A percentile compares a stretch with the other conserved stretches of the same genome.
These are phyloP conservation scores for Folsomia candida DNA, from an alignment of 2,888 invertebrate species.

Conservation along the genomic window DNA sequence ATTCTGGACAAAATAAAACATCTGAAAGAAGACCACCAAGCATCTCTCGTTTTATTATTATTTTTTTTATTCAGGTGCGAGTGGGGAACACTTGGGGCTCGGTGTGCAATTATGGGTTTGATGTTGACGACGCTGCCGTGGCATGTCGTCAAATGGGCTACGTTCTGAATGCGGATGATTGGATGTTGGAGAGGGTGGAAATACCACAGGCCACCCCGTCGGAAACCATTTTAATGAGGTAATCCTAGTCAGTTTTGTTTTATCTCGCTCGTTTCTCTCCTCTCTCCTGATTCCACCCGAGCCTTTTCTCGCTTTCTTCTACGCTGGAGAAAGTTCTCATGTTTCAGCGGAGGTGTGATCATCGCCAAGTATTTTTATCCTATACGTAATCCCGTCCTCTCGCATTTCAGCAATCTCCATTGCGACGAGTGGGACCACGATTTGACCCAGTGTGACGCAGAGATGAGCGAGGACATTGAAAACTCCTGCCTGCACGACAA, in stretches of 20 bases:
- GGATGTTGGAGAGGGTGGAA: slow-evolving; percentile 78
- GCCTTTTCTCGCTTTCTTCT: not conserved
- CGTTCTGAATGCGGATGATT: slow-evolving; percentile 86
- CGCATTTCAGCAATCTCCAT: slow-evolving; percentile 74
- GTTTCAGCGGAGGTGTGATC: too few relatives aligned
- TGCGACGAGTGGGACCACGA: slow-evolving; percentile 90
- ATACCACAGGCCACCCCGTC: slow-evolving; percentile 74
- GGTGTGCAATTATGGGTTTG: slow-evolving; percentile 96
- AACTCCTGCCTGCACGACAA: slow-evolving; percentile 80
- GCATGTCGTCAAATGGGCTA: slow-evolving; percentile 94
- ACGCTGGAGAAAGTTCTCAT: not conserved
- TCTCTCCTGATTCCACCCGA: not conserved
- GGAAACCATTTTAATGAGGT: slow-evolving; percentile 70
- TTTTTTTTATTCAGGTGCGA: slow-evolving; percentile 66
- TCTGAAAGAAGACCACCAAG: too few relatives aligned
- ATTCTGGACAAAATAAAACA: too few relatives aligned
- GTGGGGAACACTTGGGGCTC: slow-evolving; percentile 92
- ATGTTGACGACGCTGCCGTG: slow-evolving; percentile 81
- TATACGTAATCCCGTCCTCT: too few relatives aligned
- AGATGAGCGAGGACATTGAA: slow-evolving; percentile 74
- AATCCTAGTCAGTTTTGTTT: slow-evolving; percentile 10
- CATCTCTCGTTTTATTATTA: too few relatives aligned
- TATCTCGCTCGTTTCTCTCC: not conserved
- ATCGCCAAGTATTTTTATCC: too few relatives aligned
- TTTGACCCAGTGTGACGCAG: slow-evolving; percentile 80